Evolutionary conservation across 2,797 vertebrate species (phyloP).

Genomic region (Triplophysa bombifrons): DNA sequence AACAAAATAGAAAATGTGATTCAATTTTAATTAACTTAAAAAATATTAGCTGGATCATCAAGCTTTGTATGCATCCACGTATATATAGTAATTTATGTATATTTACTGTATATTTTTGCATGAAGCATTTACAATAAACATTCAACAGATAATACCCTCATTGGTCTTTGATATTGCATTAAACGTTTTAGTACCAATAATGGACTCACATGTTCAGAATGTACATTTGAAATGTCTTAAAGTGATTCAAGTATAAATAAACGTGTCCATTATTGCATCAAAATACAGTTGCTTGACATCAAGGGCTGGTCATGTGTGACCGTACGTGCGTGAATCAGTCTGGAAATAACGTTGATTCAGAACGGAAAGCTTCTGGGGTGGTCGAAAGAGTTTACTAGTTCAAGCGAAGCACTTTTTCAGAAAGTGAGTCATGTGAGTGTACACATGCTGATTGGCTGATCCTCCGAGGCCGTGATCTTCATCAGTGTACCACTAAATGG

Average conservation of each 20-base stretch:
- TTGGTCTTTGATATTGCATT: not conserved
- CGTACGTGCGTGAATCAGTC: not conserved
- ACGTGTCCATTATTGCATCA: not conserved
- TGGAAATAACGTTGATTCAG: not conserved
- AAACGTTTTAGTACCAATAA: not conserved
- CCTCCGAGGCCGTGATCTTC: constrained; percentile 87
- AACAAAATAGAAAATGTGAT: not conserved
- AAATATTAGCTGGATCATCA: constrained; percentile 8
- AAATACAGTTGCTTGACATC: not conserved
- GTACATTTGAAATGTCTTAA: not conserved
- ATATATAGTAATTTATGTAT: not conserved
- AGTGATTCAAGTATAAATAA: not conserved
- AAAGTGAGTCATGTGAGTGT: constrained; percentile 93
- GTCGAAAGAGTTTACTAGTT: constrained; percentile 34
- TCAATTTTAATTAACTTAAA: not conserved
- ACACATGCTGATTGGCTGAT: constrained; percentile 86
- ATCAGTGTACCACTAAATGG: constrained; percentile 93
- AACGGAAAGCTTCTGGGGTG: not conserved
- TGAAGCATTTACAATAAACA: not conserved
- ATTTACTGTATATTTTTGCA: no score
- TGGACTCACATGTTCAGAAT: not conserved
- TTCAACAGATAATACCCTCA: not conserved
- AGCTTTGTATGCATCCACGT: not conserved
- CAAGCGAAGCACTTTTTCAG: constrained; percentile 85
- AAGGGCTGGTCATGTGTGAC: not conserved